A percentile compares a stretch with the other conserved stretches of the same genome.
These are phyloP conservation scores for Sebastiscus tertius DNA, from an alignment of 2,797 vertebrate species.

Conservation along the genomic window DNA sequence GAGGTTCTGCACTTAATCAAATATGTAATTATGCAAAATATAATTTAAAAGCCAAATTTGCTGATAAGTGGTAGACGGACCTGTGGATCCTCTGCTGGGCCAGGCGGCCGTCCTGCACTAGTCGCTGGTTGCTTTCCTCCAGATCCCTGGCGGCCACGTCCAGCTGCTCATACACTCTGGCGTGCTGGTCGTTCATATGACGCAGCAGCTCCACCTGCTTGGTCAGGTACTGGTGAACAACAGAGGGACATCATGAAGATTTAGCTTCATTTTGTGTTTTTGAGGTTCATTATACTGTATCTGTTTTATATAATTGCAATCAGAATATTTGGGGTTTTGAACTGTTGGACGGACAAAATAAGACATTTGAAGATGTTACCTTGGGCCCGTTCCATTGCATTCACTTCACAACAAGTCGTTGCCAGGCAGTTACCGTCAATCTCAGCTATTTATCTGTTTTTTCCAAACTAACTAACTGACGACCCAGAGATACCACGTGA, in stretches of 20 bases:
- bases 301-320: not conserved
- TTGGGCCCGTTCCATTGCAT: not conserved
- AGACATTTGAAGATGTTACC: not conserved
- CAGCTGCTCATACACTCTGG: constrained; percentile 95
- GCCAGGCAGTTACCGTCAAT: too few relatives aligned
- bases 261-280: not conserved
- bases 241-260: not conserved
- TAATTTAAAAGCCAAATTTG: not conserved
- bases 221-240: constrained; percentile 78
- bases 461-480: too few relatives aligned
- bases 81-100: constrained; percentile 92
- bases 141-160: constrained; percentile 90
- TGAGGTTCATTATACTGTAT: not conserved
- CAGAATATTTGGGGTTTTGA: not conserved
- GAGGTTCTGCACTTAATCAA: not conserved
- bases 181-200: constrained; percentile 96
- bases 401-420: not conserved
- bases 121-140: constrained; percentile 90
- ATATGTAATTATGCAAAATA: not conserved
- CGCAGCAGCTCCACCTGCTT: constrained; percentile 95
- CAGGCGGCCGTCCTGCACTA: constrained; percentile 89
- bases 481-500: too few relatives aligned
- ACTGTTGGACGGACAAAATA: not conserved
- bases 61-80: constrained; percentile 66
- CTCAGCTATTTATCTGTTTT: too few relatives aligned